Evolutionary conservation across 1,140 invertebrate species (phyloP).

Genomic region (Lordiphosa collinella): DNA sequence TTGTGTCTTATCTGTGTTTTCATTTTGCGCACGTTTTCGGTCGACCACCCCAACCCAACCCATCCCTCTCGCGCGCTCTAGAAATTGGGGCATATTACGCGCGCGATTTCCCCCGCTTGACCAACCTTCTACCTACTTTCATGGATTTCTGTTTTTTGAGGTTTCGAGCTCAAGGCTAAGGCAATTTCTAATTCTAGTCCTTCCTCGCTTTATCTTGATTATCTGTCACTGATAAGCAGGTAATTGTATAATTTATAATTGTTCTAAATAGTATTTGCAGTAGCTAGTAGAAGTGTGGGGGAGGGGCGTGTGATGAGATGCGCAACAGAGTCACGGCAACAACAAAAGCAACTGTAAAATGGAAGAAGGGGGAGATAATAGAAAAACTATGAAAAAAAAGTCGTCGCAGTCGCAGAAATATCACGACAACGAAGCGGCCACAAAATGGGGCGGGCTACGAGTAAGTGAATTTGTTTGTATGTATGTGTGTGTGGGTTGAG

Average conservation of each 20-base stretch:
- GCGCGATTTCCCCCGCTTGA: too few relatives aligned
- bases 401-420: conserved; percentile 69
- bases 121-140: too few relatives aligned
- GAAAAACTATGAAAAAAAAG: conserved; percentile 65
- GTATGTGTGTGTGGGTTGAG: conserved; percentile 13
- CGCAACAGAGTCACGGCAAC: conserved; percentile 34
- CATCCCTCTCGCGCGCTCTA: conserved; percentile 3
- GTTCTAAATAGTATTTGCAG: conserved; percentile 23
- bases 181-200: not conserved
- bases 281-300: too few relatives aligned
- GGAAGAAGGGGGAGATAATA: conserved; percentile 5
- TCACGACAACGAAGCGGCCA: conserved; percentile 41
- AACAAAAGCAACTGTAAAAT: conserved; percentile 18
- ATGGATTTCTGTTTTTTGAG: too few relatives aligned
- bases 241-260: conserved; percentile 36
- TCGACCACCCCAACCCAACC: conserved; percentile 14
- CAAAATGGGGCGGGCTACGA: conserved; percentile 53
- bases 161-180: not conserved
- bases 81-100: conserved; percentile 22
- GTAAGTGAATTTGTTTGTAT: conserved; percentile 32
- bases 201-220: not conserved
- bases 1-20: conserved; percentile 63
- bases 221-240: conserved; percentile 23
- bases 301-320: not conserved
- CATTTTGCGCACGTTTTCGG: conserved; percentile 63